Evolutionary conservation across 2,113 vertebrate genomes (phyloP).

Genomic region (Fulica atra): DNA sequence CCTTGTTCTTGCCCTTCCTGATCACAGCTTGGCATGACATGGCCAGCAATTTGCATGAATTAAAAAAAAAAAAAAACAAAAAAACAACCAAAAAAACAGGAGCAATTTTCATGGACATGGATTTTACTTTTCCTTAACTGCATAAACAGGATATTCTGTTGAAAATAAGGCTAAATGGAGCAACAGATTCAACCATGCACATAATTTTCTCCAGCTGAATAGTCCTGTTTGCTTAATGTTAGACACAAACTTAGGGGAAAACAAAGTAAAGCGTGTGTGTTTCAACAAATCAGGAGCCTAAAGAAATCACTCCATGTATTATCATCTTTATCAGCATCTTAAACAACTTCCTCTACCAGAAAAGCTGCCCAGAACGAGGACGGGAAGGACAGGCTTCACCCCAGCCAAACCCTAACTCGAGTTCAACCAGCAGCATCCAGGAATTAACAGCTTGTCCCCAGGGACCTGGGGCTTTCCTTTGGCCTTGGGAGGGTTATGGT

Average conservation of each 20-base stretch:
- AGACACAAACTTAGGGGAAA: not conserved
- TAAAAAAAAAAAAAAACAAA: not conserved
- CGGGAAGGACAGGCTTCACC: not conserved
- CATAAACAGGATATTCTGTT: not conserved
- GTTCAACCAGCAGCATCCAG: not conserved
- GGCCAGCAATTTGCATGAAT: not conserved
- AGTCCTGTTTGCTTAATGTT: not conserved
- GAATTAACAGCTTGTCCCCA: not conserved
- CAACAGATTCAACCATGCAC: not conserved
- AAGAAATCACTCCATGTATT: not conserved
- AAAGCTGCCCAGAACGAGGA: not conserved
- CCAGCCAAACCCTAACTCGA: not conserved
- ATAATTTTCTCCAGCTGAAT: not conserved
- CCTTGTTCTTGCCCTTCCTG: not conserved
- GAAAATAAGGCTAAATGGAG: not conserved
- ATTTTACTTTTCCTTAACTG: not conserved
- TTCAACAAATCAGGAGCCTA: conserved; percentile 16
- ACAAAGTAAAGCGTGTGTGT: not conserved
- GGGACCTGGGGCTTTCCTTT: not conserved
- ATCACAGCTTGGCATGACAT: not conserved
- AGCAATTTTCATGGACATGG: not conserved
- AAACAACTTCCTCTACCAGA: conserved; percentile 38
- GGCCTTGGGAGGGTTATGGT: not conserved
- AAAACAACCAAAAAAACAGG: not conserved
- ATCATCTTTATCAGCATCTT: not conserved